Percentiles rank a stretch among this genome's conserved stretches.
Conservation (phyloP, 1,140 invertebrate species). For the Drosophila pallidifrons region DNA sequence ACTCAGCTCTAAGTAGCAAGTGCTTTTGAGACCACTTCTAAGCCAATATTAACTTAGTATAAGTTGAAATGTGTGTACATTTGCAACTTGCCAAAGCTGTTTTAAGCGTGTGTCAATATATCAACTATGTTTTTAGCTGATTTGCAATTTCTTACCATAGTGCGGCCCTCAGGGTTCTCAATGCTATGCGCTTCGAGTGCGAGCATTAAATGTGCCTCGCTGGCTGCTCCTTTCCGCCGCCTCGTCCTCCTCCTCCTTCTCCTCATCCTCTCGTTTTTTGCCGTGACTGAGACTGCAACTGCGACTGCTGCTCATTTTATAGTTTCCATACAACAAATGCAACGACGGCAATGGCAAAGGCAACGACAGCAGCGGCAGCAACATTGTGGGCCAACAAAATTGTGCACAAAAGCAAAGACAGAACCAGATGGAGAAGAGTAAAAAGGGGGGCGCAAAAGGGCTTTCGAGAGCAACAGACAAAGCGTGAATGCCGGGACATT, state of each 20-base stretch:
- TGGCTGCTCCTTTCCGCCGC: not conserved
- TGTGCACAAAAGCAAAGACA: constrained; percentile 21
- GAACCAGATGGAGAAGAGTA: not conserved
- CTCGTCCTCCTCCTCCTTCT: not conserved
- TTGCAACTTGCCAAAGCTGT: no score
- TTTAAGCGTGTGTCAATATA: not conserved
- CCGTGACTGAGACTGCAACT: constrained; percentile 7
- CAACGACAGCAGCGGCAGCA: constrained; percentile 3
- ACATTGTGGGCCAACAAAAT: constrained; percentile 42
- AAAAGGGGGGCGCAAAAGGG: no score
- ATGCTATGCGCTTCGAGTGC: constrained; percentile 52
- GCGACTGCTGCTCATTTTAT: constrained; percentile 44
- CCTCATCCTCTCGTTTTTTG: not conserved
- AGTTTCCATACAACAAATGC: constrained; percentile 41
- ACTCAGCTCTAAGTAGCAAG: no score
- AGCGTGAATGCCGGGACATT: constrained; percentile 48
- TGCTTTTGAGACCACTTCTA: no score
- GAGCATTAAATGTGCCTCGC: constrained; percentile 66
- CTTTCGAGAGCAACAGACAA: constrained; percentile 57
- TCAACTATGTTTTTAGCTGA: not conserved
- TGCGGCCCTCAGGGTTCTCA: constrained; percentile 31
- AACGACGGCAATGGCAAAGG: constrained; percentile 21
- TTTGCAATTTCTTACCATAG: constrained; percentile 34
- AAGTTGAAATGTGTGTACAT: not conserved
- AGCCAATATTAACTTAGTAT: not conserved